phyloP scores from a whole-genome alignment of 1,140 invertebrate genomes.

The Druon quercuslanigerum region DNA sequence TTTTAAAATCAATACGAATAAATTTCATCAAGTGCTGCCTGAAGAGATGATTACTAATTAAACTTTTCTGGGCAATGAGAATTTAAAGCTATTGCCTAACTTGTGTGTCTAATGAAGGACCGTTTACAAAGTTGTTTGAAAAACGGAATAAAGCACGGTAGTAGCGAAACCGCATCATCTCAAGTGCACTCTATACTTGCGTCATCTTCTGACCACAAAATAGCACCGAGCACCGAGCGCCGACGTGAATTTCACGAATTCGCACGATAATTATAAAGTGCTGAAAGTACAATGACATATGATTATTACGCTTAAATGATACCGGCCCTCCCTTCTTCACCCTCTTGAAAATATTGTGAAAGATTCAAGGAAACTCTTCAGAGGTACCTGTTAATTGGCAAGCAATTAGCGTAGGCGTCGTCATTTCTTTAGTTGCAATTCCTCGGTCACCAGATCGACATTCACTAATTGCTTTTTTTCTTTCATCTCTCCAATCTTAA shows the following conservation, averaged over 20 bases:
- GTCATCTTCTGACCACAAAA: constrained; percentile 52
- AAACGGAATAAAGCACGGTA: not conserved
- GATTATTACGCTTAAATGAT: constrained; percentile 61
- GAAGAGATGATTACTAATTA: not conserved
- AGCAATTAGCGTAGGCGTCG: constrained; percentile 45
- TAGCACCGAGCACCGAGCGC: constrained; percentile 43
- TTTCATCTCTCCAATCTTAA: not conserved
- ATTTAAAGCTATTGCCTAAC: not conserved
- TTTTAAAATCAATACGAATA: not conserved
- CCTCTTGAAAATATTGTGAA: constrained; percentile 44
- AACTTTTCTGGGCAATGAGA: not conserved
- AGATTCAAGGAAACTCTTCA: constrained; percentile 50
- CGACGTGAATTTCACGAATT: constrained; percentile 59
- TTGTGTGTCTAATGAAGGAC: not conserved
- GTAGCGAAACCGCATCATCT: constrained; percentile 47
- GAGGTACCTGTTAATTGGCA: constrained; percentile 52
- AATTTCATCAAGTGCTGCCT: not conserved
- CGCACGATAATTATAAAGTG: constrained; percentile 57
- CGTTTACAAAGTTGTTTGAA: not conserved
- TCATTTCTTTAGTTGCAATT: constrained; percentile 18
- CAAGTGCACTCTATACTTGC: constrained; percentile 56
- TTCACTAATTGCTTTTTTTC: not conserved
- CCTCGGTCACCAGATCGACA: not conserved
- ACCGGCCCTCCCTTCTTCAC: constrained; percentile 35
- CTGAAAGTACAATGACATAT: constrained; percentile 52